phyloP scores from a whole-genome alignment of 92 coral and sea anemone species.

The Zoanthus sansibaricus region DNA sequence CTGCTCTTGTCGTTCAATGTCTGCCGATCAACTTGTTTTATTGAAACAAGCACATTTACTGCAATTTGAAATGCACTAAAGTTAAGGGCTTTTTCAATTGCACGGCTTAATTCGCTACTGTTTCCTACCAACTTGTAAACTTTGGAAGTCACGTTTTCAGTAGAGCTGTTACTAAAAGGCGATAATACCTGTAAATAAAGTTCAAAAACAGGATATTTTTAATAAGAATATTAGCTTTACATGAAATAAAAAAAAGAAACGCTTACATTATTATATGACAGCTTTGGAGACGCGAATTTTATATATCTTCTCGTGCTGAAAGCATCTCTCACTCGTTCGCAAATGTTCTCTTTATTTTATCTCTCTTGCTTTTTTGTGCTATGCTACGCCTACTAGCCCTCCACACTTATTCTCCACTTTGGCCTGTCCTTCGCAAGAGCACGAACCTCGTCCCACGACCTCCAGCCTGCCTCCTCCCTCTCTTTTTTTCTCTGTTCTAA shows the following conservation, averaged over 20 bases:
- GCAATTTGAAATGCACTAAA: constrained; percentile 19
- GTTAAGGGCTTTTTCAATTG: neutral
- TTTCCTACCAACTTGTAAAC: constrained; percentile 23
- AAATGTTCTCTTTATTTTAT: no score
- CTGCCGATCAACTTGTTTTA: neutral
- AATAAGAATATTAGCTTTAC: neutral
- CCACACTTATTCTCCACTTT: no score
- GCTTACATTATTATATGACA: neutral
- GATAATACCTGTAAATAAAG: neutral
- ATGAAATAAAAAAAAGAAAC: neutral
- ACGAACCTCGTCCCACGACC: no score
- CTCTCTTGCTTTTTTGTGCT: no score
- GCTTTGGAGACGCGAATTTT: no score
- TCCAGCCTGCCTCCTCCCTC: no score
- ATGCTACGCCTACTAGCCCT: no score
- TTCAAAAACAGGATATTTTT: neutral
- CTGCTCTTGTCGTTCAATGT: neutral
- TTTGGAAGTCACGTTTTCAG: neutral
- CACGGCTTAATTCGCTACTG: constrained; percentile 4
- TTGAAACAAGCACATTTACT: constrained; percentile 18
- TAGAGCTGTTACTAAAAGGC: constrained; percentile 5
- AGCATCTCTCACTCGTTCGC: no score
- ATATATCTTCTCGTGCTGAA: no score
- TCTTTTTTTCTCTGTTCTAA: no score
- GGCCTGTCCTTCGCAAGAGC: no score